Evolutionary conservation across 2,797 vertebrate genomes (phyloP), one percentile per base, ranked within the genome.

Genomic region (Heliangelus exortis): DNA sequence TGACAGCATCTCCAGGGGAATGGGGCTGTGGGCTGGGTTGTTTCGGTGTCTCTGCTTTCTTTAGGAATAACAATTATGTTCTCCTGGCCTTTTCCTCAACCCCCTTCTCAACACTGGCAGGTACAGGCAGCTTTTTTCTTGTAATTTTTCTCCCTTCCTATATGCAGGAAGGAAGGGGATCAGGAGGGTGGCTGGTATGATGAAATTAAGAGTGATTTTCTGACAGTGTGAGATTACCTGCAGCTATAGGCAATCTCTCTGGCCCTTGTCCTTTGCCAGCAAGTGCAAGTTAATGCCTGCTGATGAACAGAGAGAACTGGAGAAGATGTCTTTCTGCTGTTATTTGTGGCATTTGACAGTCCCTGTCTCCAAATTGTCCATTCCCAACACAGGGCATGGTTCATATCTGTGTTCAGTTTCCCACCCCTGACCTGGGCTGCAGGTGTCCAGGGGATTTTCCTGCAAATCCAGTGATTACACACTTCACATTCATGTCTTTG

Each of bases 391-490:
- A 4, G 63, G 65, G 31, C 3, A 3, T 1, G 2, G 55, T 34
- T 33, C 25, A 3, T 0, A 0, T 51, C 72, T 0, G 0, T 5
- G 2, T 69, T 63, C 43, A 20, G 78, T 19, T 79, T 79, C 82
- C 59, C 26, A 10, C 4, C 3, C 25, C 31, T 72, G 54, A 31
- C 68, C 68, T 29, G 58, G 68, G 75, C 90, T 5, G 0, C 6
- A 11, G 15, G 29, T 79, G 47, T 84, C 87, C 6, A 5, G 16
- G 83, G 67, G 58, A 33, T 48, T 66, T 80, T 48, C 74, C 83
- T 71, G 75, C 74, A 28, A 45, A 47, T 74, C 0, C 47, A 3
- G n/a, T 50, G 25, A 65, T 72, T 67, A 10, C 51, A 26, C 66
- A 4, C 71, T 57, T 77, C 83, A 23, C 1, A 0, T 47, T 71